These are phyloP conservation scores for Pollenia griseotomentosa DNA, from an alignment of 2,888 invertebrate genomes.

Conservation along the genomic window DNA sequence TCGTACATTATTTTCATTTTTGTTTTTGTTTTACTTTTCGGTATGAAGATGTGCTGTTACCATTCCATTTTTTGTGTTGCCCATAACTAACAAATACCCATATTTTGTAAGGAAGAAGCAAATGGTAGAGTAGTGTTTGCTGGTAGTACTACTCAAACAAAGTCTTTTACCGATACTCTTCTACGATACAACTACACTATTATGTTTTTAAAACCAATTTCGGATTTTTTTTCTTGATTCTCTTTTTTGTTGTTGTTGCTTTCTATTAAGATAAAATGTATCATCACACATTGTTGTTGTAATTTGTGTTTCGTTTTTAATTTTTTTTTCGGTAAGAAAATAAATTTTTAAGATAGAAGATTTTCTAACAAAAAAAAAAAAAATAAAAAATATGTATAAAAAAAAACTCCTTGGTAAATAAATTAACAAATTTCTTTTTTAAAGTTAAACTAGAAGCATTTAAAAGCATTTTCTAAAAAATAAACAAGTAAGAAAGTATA, in stretches of 20 bases:
- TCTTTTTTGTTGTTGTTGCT: constrained; percentile 17
- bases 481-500: too few relatives aligned
- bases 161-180: constrained; percentile 20
- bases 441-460: constrained; percentile 31
- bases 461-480: neutral
- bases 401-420: constrained; percentile 51
- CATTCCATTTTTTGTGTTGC: constrained; percentile 35
- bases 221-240: neutral
- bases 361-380: neutral
- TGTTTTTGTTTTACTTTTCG: neutral
- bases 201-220: neutral
- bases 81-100: constrained; percentile 57
- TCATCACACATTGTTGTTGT: constrained; percentile 56
- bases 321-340: neutral
- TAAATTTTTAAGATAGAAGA: constrained; percentile 19
- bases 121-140: neutral
- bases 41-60: constrained; percentile 65
- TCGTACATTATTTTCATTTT: constrained; percentile 2
- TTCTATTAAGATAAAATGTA: constrained; percentile 63
- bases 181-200: neutral
- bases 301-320: neutral
- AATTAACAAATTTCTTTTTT: constrained; percentile 51
- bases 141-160: constrained; percentile 2
- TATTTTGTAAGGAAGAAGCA: constrained; percentile 44
- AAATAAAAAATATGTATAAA: too few relatives aligned